A percentile compares a stretch with the other conserved stretches of the same genome.
Evolutionary conservation across 2,888 invertebrate species (phyloP).

Genomic region (Cosmorhoe ocellata): DNA sequence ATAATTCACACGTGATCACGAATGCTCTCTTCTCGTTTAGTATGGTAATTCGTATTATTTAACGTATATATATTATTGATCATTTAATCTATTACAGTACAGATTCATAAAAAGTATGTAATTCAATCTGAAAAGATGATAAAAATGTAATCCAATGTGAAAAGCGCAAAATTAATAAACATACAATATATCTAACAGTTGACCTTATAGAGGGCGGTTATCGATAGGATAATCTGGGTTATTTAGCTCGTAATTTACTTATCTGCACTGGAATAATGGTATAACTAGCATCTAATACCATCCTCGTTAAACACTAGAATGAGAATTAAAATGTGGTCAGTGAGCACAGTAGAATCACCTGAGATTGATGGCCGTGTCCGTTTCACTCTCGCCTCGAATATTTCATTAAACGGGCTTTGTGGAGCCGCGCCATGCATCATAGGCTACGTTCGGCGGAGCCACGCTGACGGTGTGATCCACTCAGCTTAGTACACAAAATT

Average conservation of each 20-base stretch:
- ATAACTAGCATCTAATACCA: conserved; percentile 13
- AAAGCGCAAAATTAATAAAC: too few species aligned
- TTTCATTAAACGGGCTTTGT: conserved; percentile 74
- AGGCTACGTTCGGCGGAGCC: conserved; percentile 63
- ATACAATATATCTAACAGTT: too few species aligned
- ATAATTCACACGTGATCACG: conserved; percentile 2
- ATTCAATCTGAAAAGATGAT: background rate
- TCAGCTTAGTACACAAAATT: conserved; percentile 73
- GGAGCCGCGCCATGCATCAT: conserved; percentile 74
- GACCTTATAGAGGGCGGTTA: too few species aligned
- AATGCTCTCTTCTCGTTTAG: too few species aligned
- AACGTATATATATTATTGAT: too few species aligned
- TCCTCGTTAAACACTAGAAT: conserved; percentile 28
- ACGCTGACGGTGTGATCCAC: conserved; percentile 71
- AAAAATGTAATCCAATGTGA: too few species aligned
- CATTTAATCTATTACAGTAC: too few species aligned
- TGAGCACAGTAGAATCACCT: conserved; percentile 58
- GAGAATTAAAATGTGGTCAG: conserved; percentile 43
- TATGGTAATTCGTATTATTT: too few species aligned
- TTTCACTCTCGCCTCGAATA: conserved; percentile 71
- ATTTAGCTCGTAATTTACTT: conserved; percentile 5
- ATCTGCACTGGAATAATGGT: background rate
- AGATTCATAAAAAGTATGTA: background rate
- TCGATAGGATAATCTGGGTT: too few species aligned
- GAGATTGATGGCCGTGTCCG: conserved; percentile 72